These are phyloP conservation scores for Lepisosteus oculatus DNA, from an alignment of 2,113 vertebrate genomes.

Conservation along the genomic window DNA sequence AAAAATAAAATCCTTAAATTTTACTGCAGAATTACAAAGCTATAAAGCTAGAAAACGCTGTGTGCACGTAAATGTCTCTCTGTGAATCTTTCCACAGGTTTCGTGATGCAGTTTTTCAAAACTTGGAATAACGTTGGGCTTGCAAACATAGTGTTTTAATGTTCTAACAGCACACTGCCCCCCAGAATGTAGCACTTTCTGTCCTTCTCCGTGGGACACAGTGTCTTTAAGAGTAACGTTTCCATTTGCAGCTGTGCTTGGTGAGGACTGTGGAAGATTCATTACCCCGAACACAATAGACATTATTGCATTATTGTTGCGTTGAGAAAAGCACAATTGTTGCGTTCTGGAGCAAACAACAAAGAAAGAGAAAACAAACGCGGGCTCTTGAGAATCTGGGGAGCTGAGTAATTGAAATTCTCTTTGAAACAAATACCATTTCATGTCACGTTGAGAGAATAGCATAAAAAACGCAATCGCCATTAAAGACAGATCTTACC, in stretches of 20 bases:
- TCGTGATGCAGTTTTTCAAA: too few species aligned
- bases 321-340: not conserved
- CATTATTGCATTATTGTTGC: not conserved
- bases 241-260: not conserved
- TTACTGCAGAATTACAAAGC: too few species aligned
- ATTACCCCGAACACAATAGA: conserved; percentile 8
- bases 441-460: not conserved
- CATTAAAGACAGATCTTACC: too few species aligned
- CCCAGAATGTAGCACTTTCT: too few species aligned
- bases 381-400: not conserved
- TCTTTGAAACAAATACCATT: not conserved
- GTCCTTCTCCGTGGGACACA: not conserved
- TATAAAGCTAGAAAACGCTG: too few species aligned
- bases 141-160: too few species aligned
- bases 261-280: not conserved
- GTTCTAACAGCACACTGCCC: too few species aligned
- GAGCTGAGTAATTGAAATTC: not conserved
- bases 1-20: too few species aligned
- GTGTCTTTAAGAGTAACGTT: conserved; percentile 6
- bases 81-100: too few species aligned
- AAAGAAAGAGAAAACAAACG: conserved; percentile 5
- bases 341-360: not conserved
- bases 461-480: not conserved
- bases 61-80: too few species aligned
- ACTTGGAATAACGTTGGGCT: too few species aligned